Evolutionary conservation across 2,113 vertebrate species (phyloP).

Genomic region (Poeciliopsis turrubarensis): DNA sequence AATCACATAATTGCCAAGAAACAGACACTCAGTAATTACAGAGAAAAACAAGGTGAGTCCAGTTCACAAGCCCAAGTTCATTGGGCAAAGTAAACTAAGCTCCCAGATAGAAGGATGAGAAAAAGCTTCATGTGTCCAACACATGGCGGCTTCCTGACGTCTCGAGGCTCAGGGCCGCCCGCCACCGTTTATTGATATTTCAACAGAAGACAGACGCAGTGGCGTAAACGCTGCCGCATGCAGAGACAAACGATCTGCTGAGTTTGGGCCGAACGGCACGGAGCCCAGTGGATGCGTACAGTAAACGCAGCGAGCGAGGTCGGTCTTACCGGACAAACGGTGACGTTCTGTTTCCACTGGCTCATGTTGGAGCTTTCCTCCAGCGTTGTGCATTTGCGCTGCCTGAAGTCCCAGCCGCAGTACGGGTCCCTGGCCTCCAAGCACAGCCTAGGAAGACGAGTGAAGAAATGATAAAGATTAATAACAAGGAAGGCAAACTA

Average conservation of each 20-base stretch:
- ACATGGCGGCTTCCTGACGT: background rate
- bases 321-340: constrained; percentile 89
- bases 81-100: no score
- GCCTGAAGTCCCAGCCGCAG: constrained; percentile 95
- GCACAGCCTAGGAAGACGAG: constrained; percentile 81
- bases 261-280: background rate
- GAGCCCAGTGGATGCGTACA: background rate
- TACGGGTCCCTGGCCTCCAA: constrained; percentile 94
- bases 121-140: background rate
- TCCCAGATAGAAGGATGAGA: background rate
- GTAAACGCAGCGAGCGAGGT: constrained; percentile 1
- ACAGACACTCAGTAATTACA: no score
- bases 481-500: background rate
- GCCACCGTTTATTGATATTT: background rate
- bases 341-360: constrained; percentile 98
- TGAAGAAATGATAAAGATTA: background rate
- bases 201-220: background rate
- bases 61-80: background rate
- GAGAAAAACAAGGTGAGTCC: no score
- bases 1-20: no score
- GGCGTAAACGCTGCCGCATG: background rate
- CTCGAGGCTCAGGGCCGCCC: background rate
- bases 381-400: constrained; percentile 92
- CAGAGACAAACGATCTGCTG: background rate
- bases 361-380: constrained; percentile 98